Evolutionary conservation across 2,113 vertebrate species (phyloP).

Genomic region (Pseudorhombus dupliciocellatus): DNA sequence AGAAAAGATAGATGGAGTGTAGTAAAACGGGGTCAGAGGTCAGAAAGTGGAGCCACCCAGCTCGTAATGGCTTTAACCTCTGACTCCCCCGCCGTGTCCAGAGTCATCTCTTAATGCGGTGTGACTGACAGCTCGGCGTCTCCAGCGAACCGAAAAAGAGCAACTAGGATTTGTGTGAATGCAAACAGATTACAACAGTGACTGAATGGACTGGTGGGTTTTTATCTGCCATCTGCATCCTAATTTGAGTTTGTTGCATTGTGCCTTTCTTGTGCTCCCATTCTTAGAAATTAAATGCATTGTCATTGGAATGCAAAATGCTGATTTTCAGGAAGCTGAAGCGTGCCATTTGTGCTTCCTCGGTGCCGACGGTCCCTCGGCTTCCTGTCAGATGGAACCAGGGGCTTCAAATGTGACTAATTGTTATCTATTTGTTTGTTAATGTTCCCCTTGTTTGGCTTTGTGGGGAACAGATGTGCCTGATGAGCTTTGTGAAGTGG

Average conservation of each 20-base stretch:
- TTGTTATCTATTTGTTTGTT: constrained; percentile 75
- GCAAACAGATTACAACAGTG: constrained; percentile 3
- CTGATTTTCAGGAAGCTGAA: constrained; percentile 55
- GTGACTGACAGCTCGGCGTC: constrained; percentile 67
- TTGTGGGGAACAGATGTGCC: constrained; percentile 75
- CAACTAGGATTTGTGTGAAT: background rate
- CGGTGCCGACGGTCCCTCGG: constrained; percentile 35
- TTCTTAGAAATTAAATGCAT: constrained; percentile 25
- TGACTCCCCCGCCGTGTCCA: constrained; percentile 59
- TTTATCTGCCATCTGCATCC: background rate
- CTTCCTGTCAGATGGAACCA: constrained; percentile 59
- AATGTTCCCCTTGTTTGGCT: constrained; percentile 65
- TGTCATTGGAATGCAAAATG: constrained; percentile 50
- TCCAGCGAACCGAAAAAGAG: constrained; percentile 8
- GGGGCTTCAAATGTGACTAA: constrained; percentile 76
- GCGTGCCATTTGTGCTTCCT: constrained; percentile 45
- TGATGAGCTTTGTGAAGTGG: constrained; percentile 79
- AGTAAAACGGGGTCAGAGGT: constrained; percentile 66
- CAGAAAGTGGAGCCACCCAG: constrained; percentile 71
- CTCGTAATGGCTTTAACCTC: constrained; percentile 83
- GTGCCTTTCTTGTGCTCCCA: background rate
- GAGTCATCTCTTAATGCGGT: constrained; percentile 61
- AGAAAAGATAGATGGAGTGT: constrained; percentile 50
- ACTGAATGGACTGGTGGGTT: background rate
- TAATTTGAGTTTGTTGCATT: background rate